Conservation (phyloP, 2,888 invertebrate species). For the Laothoe populi region DNA sequence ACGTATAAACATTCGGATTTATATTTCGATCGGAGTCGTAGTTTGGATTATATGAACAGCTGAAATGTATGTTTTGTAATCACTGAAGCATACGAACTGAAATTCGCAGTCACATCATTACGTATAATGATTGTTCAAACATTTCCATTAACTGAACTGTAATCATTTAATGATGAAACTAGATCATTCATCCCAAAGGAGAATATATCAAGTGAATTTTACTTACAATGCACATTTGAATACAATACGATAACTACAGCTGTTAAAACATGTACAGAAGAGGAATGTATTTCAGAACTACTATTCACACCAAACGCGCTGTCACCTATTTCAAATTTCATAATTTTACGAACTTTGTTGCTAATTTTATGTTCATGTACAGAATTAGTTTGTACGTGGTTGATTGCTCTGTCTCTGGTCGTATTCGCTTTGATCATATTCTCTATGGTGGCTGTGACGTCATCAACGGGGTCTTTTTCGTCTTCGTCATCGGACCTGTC, state of each 20-base stretch:
- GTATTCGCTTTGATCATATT: conserved; percentile 44
- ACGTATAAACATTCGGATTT: background rate
- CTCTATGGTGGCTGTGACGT: conserved; percentile 36
- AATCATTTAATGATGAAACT: conserved; percentile 8
- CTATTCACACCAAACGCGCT: conserved; percentile 44
- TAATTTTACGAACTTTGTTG: conserved; percentile 74
- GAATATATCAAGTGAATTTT: conserved; percentile 50
- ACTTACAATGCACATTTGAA: conserved; percentile 44
- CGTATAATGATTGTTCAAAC: conserved; percentile 15
- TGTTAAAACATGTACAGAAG: conserved; percentile 34
- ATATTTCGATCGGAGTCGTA: background rate
- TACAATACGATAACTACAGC: conserved; percentile 37
- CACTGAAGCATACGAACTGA: conserved; percentile 7
- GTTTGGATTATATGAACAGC: conserved; percentile 30
- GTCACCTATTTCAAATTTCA: conserved; percentile 60
- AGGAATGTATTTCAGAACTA: conserved; percentile 40
- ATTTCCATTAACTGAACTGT: conserved; percentile 15
- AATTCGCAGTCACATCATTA: conserved; percentile 22
- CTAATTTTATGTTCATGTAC: conserved; percentile 66
- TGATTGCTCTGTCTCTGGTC: conserved; percentile 58
- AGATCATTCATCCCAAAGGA: background rate
- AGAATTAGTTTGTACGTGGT: conserved; percentile 48
- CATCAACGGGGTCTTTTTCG: conserved; percentile 59
- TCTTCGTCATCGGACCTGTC: conserved; percentile 89
- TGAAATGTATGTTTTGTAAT: conserved; percentile 37